Evolutionary conservation across 2,888 invertebrate genomes (phyloP), one percentile per base, ranked within the genome.

Genomic region (Pachydiplax longipennis): DNA sequence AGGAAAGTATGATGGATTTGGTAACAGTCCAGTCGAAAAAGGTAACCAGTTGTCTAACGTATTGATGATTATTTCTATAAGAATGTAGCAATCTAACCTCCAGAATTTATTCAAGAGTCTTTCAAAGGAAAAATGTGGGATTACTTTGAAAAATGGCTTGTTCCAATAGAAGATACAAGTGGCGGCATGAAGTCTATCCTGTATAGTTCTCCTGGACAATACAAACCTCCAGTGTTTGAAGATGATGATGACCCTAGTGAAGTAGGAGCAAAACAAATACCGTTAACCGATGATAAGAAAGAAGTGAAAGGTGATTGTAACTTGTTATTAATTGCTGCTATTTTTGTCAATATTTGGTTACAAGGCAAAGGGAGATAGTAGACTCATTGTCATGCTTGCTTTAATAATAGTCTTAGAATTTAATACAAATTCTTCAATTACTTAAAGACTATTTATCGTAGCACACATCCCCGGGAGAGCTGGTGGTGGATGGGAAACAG

Each of bases 401-500:
- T 73, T 18, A 73, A 25, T 73, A 5, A 10, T 73, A 18, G 53
- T 53, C 18, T 15, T 53, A 18, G 0, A 53, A 53, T 2, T 53
- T 18, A 18, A 8, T n/a, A 87, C 8, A 10, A 65, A 35, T 35
- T 4, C 13, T 73, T 13, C 44, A 2, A 44, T 58, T 3, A 90
- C 13, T 22, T 18, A 65, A 65, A 25, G 73, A 22, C 22, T 40
- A 6, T 40, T 73, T 10, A 22, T 90, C 90, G 22, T 90, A 92
- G 92, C 91, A 22, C 92, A 92, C 91, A 91, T 91, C 31, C 92
- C 91, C n/a, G 92, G 92, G 18, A 90, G 90, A n/a, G 92, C 92
- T 8, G 92, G 92, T 40, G 92, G 92, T 40, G 92, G 92, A 3
- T 92, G 92, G 92, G 92, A 92, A 37, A 92, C 91, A 44, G 92